Conservation (phyloP, 2,888 invertebrate genomes). For the Achlya flavicornis region DNA sequence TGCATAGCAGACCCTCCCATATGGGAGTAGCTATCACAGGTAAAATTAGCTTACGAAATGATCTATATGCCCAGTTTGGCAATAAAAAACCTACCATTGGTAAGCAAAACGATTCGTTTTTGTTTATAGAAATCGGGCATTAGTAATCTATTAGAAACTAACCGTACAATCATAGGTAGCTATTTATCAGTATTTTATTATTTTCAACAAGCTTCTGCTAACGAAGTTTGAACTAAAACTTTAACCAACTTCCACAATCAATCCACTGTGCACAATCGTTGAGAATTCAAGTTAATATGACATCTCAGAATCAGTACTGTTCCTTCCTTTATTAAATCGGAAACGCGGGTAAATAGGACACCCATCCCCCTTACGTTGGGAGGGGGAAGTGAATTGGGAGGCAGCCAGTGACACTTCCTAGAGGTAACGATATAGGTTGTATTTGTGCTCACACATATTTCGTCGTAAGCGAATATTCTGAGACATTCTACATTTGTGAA, state of each 20-base stretch:
- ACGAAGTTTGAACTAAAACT: too few relatives aligned
- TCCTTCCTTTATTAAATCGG: constrained; percentile 43
- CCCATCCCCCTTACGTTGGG: constrained; percentile 15
- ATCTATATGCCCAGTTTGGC: too few relatives aligned
- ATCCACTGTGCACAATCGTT: constrained; percentile 10
- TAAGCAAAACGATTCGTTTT: too few relatives aligned
- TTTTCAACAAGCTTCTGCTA: too few relatives aligned
- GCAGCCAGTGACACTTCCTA: constrained; percentile 39
- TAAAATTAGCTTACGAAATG: too few relatives aligned
- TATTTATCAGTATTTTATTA: too few relatives aligned
- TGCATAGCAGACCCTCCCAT: too few relatives aligned
- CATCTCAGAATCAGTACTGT: constrained; percentile 18
- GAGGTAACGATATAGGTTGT: constrained; percentile 39
- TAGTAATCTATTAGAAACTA: too few relatives aligned
- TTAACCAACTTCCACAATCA: not conserved
- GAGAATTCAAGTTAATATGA: constrained; percentile 31
- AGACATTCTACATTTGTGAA: not conserved
- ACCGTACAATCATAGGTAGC: too few relatives aligned
- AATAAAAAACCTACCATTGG: too few relatives aligned
- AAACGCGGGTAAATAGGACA: constrained; percentile 33
- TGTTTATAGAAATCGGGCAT: too few relatives aligned
- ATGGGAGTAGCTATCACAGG: too few relatives aligned
- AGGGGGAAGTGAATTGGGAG: constrained; percentile 16
- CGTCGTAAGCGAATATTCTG: not conserved
- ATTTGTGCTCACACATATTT: constrained; percentile 26